Conservation (phyloP, 1,140 invertebrate genomes). For the Pseudomyrmex concolor region DNA sequence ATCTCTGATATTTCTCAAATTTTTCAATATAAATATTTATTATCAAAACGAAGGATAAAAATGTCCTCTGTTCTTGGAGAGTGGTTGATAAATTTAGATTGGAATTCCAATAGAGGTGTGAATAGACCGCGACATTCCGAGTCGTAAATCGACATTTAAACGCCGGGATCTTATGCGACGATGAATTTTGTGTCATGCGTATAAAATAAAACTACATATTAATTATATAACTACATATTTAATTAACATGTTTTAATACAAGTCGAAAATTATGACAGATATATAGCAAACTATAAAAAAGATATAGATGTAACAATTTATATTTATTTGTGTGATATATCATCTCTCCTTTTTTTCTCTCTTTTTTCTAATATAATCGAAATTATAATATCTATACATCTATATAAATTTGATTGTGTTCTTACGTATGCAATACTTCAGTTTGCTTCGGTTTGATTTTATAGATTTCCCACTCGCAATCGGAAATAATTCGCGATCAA, state of each 20-base stretch:
- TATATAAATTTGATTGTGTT: neutral
- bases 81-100: slow-evolving; percentile 61
- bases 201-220: neutral
- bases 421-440: neutral
- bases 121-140: slow-evolving; percentile 43
- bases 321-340: slow-evolving; percentile 15
- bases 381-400: neutral
- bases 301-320: neutral
- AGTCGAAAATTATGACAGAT: no score
- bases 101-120: slow-evolving; percentile 64
- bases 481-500: slow-evolving; percentile 7
- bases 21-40: neutral
- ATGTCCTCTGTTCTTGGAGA: slow-evolving; percentile 17
- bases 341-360: neutral
- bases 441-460: slow-evolving; percentile 26
- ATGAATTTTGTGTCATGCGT: slow-evolving; percentile 49
- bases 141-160: slow-evolving; percentile 45
- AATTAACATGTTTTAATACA: no score
- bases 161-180: slow-evolving; percentile 1
- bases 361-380: neutral
- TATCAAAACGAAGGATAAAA: neutral
- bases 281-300: no score
- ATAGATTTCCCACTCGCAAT: no score
- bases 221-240: no score
- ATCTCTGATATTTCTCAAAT: no score